Evolutionary conservation across 2,888 invertebrate species (phyloP), one percentile per base, ranked within the genome.

Genomic region (Lasius platythorax): DNA sequence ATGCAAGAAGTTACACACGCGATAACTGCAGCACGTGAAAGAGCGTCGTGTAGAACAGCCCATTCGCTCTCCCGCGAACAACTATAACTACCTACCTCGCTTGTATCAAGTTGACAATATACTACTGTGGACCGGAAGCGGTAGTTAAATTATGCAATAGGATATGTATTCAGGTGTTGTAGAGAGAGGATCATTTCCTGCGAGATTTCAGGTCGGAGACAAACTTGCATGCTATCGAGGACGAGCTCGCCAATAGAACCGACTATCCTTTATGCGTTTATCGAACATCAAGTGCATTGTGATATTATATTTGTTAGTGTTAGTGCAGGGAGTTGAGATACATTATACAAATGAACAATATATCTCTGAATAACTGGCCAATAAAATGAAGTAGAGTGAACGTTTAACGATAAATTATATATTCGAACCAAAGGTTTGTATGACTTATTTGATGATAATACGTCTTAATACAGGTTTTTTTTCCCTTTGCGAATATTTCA

Each of bases 101-200:
- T 85, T 72, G 85, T 82, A 66, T 66, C 68, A 82, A 86, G 85
- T 88, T 89, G 85, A 89, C 83, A 87, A 78, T 87, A 89, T 86
- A 91, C 92, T 89, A 91, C 84, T 91, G 91, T 88, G 89, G 90
- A 85, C 83, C 88, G 87, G 92, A 88, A 90, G 90, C 87, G 88
- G 89, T 86, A 83, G 83, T 89, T 92, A 91, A 91, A 92, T 92
- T 91, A 92, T 92, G 91, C 91, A 91, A 85, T 88, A 72, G 86
- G 82, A 86, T 88, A 87, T 88, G 88, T 89, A 89, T 89, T 88
- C 90, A 90, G 67, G 67, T 73, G 33, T 73, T 50, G 43, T 46
- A 37, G 70, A 82, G 84, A 68, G 67, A 76, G 58, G 53, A 79
- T 50, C 33, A 46, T 18, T 81, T 87, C 85, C 85, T 87, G 82